A percentile compares a stretch with the other conserved stretches of the same genome.
Evolutionary conservation across 1,140 invertebrate genomes (phyloP).

Genomic region (Drosophila chauvacae): DNA sequence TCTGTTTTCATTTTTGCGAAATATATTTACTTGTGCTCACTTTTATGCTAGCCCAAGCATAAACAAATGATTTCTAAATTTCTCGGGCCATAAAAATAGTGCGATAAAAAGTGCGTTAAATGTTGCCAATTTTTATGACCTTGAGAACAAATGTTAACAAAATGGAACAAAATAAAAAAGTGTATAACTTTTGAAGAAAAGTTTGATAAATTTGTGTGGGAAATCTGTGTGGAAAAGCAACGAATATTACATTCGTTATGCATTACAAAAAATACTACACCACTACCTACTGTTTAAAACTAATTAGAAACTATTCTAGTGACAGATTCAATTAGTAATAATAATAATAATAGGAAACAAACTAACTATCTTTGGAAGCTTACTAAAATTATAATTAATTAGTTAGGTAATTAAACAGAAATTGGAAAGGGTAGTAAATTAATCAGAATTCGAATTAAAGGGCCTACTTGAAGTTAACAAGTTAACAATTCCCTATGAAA

Average conservation of each 20-base stretch:
- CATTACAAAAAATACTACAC: background rate
- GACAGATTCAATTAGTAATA: background rate
- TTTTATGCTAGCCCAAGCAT: conserved; percentile 16
- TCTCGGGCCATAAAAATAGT: conserved; percentile 9
- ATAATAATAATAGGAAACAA: too few species aligned
- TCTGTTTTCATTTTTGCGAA: conserved; percentile 27
- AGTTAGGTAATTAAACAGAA: background rate
- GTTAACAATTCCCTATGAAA: conserved; percentile 7
- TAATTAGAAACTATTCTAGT: too few species aligned
- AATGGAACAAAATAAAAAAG: background rate
- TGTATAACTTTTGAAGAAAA: background rate
- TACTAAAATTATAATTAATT: background rate
- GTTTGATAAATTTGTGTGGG: background rate
- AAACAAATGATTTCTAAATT: conserved; percentile 27
- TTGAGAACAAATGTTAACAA: conserved; percentile 13
- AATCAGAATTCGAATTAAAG: background rate
- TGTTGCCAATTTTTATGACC: conserved; percentile 14
- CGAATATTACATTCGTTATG: background rate
- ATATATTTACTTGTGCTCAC: conserved; percentile 28
- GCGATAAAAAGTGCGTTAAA: conserved; percentile 15
- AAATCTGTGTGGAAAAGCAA: background rate
- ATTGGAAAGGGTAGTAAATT: background rate
- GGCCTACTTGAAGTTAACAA: background rate
- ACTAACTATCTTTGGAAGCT: background rate
- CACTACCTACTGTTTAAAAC: background rate